A percentile compares a stretch with the other conserved stretches of the same genome.
phyloP scores from a whole-genome alignment of 2,888 invertebrate species.

The Callimorpha dominula region DNA sequence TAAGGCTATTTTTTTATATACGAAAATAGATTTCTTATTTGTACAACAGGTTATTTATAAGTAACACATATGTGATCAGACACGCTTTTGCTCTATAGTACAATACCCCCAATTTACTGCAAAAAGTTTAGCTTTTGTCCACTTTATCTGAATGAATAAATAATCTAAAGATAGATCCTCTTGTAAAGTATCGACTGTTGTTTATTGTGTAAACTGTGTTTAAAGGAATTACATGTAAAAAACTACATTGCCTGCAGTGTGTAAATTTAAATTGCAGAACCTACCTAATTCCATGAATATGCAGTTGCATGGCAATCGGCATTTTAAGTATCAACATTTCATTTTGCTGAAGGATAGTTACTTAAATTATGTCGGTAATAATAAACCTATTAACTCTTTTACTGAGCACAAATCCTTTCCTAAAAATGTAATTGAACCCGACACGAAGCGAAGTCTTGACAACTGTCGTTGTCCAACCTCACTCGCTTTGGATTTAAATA shows the following conservation, averaged over 20 bases:
- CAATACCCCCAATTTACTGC: no score
- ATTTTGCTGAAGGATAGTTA: background rate
- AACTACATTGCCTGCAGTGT: background rate
- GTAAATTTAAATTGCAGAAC: background rate
- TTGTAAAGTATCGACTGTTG: no score
- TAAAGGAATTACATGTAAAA: background rate
- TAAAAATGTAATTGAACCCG: constrained; percentile 46
- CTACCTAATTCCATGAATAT: constrained; percentile 2
- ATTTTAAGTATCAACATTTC: constrained; percentile 10
- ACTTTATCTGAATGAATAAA: background rate
- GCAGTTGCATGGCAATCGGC: constrained; percentile 5
- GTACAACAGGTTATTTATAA: no score
- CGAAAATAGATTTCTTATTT: no score
- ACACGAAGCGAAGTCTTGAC: constrained; percentile 45
- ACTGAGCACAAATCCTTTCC: constrained; percentile 19
- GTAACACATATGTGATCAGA: no score
- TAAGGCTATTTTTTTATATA: no score
- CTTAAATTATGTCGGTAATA: no score
- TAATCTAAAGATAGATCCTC: background rate
- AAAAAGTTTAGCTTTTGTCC: no score
- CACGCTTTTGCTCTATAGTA: no score
- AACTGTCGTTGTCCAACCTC: constrained; percentile 44
- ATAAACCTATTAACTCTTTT: background rate
- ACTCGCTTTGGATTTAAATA: constrained; percentile 41
- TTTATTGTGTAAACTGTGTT: no score